Evolutionary conservation across 2,113 vertebrate species (phyloP), one percentile per base, ranked within the genome.

Genomic region (Scomber scombrus): DNA sequence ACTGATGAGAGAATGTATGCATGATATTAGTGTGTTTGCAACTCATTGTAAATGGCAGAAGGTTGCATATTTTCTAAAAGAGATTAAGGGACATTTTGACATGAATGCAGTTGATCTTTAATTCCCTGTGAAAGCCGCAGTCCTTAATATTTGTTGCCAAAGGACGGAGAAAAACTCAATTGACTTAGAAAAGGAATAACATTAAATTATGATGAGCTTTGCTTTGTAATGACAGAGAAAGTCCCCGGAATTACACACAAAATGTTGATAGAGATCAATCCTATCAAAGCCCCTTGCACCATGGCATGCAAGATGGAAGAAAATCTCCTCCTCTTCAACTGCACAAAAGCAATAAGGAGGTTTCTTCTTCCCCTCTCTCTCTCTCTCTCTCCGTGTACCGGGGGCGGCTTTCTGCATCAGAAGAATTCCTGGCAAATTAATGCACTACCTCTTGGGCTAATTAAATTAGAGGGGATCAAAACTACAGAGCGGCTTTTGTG

Each of bases 401-500:
- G 96, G 96, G 96, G 96, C 96, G 93, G 96, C 97, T 97, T 97
- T 97, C 95, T 94, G 97, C 97, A 97, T 98, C 97, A 97, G 96
- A 98, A 96, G 96, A 97, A 97, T 97, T 98, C 97, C 97, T 97
- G 96, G 97, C 96, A 97, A 98, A 99, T 97, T 96, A 98, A 97
- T 97, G 96, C 95, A 94, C 96, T 98, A 98, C 97, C 96, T 99
- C 97, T 98, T 96, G 96, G 97, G 96, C 97, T 98, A 98, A 99
- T 99, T 98, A 97, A 98, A 98, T 98, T 98, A 99, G 96, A 96
- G 95, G 95, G 97, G 97, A 98, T 98, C 97, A 98, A 97, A 98
- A 97, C 95, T 96, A 98, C 97, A 98, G 96, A 98, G 96, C 95
- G 86, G 96, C 96, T 98, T 98, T 98, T 98, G 97, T 97, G 95